phyloP scores from a whole-genome alignment of 2,113 vertebrate genomes.

The Hippoglossus stenolepis region DNA sequence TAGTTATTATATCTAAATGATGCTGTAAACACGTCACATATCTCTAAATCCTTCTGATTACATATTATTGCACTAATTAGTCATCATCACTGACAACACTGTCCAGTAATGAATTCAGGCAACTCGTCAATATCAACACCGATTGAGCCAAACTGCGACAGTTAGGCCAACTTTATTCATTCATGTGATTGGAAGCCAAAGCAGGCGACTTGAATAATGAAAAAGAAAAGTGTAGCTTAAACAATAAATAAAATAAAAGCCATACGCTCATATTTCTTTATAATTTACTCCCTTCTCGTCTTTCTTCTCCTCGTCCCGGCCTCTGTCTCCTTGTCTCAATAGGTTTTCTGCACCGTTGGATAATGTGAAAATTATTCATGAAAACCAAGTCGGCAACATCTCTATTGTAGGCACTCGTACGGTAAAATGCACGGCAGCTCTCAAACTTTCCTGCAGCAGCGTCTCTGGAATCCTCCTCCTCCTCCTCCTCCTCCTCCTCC shows the following conservation, averaged over 20 bases:
- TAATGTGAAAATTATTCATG: conserved; percentile 59
- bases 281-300: conserved; percentile 7
- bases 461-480: conserved; percentile 24
- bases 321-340: background rate
- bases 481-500: conserved; percentile 7
- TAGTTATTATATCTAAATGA: background rate
- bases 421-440: conserved; percentile 26
- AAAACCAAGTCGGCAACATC: conserved; percentile 41
- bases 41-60: background rate
- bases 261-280: background rate
- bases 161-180: conserved; percentile 14
- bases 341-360: conserved; percentile 44
- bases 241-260: conserved; percentile 14
- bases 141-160: conserved; percentile 35
- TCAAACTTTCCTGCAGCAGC: conserved; percentile 26
- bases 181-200: background rate
- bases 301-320: conserved; percentile 13
- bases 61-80: conserved; percentile 26
- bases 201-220: background rate
- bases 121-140: background rate
- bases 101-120: conserved; percentile 12
- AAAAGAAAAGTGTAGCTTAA: conserved; percentile 8
- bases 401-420: conserved; percentile 31
- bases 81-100: conserved; percentile 25
- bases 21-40: background rate